Base-by-base conservation (phyloP, 2,113 vertebrate species). In the Epinephelus fuscoguttatus region DNA sequence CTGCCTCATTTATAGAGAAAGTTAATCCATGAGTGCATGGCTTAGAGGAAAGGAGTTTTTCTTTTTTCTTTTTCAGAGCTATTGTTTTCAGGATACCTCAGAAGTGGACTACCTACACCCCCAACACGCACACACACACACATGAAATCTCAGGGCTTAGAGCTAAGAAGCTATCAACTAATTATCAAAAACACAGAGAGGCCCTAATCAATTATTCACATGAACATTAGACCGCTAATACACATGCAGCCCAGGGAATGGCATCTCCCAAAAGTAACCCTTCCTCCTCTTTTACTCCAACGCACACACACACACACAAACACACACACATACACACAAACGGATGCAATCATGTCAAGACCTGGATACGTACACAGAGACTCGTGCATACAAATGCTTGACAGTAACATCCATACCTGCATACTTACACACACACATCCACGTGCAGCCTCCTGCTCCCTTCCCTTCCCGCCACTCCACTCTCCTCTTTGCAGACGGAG, bases 131-230 rank as follows among this genome's bases (percentile, higher is more conserved):
- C 79, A 62, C 45, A 76, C 53, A 81, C 45, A 74, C 73, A 86
- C 53, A 81, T 79, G 84, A 91, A 93, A 96, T 96, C 95, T 90
- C 91, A 94, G 90, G 93, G 94, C 94, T 96, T 96, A 95, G 87
- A 94, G 94, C 90, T 94, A 94, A 94, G 95, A 97, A 96, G 93
- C 95, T 94, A 96, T 95, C 96, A 96, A 95, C 96, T 97, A 97
- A 99, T 97, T 98, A 97, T 95, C 91, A 96, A 96, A 96, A 94
- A 96, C 91, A 95, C 94, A 96, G 94, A 93, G 89, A 94, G 90
- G 94, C 84, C 92, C 94, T 97, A 96, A 98, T 98, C 96, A 97
- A 98, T 99, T 97, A 98, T 97, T 99, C 96, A 97, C 94, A 96
- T 96, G 96, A 97, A 96, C 96, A 97, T 97, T 97, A 97, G 96